These are phyloP conservation scores for Siphlonurus alternatus DNA, from an alignment of 2,888 invertebrate genomes.

Conservation along the genomic window DNA sequence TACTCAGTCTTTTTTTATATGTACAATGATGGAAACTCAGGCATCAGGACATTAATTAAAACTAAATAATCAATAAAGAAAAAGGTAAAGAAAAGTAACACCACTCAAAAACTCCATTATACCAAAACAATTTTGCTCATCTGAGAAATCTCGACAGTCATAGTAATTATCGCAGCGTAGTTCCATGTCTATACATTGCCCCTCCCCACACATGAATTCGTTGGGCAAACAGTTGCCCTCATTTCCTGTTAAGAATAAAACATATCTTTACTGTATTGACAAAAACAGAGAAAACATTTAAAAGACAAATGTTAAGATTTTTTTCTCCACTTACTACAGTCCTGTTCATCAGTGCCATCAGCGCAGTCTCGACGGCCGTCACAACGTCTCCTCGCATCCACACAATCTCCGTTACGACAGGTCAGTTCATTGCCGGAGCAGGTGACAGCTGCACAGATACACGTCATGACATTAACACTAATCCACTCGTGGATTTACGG, in stretches of 20 bases:
- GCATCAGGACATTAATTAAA: too few species aligned
- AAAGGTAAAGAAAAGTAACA: too few species aligned
- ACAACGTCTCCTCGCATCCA: constrained; percentile 40
- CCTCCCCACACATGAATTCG: constrained; percentile 26
- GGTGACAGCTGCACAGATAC: too few species aligned
- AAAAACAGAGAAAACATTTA: neutral
- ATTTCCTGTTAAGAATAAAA: constrained; percentile 6
- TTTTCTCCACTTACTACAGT: constrained; percentile 72
- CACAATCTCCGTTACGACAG: constrained; percentile 39
- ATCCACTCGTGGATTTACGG: too few species aligned
- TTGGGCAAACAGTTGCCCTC: constrained; percentile 12
- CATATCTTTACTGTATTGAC: neutral
- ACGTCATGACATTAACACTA: too few species aligned
- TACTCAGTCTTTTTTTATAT: too few species aligned
- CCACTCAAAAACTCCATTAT: too few species aligned
- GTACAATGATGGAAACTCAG: too few species aligned
- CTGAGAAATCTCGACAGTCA: constrained; percentile 81
- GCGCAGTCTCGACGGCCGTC: constrained; percentile 44
- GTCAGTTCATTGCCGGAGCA: constrained; percentile 28
- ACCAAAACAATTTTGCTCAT: constrained; percentile 61
- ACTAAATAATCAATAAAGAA: too few species aligned
- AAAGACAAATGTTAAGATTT: neutral
- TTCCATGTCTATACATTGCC: constrained; percentile 50
- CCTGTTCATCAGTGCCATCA: constrained; percentile 79
- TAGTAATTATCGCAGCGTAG: constrained; percentile 77